Percentiles rank a stretch among this genome's conserved stretches.
Evolutionary conservation across 2,888 invertebrate species (phyloP).

Genomic region (Priocnemis perturbator): DNA sequence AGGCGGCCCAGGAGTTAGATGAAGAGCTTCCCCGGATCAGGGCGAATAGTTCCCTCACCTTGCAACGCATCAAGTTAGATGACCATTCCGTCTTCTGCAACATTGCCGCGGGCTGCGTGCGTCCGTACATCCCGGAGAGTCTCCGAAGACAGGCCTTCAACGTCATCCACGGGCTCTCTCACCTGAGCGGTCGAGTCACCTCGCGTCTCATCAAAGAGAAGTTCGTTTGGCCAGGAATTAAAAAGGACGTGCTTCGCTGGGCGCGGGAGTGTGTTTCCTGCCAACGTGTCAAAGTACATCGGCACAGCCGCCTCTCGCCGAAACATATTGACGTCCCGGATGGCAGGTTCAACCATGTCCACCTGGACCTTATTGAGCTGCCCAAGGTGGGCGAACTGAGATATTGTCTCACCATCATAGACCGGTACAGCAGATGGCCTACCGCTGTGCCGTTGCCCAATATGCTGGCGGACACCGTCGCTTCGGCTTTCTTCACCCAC

Average conservation of each 20-base stretch:
- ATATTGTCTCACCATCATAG: too few relatives aligned
- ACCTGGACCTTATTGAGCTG: too few relatives aligned
- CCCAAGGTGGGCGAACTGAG: too few relatives aligned
- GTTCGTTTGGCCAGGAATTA: too few relatives aligned
- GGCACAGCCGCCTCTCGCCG: constrained; percentile 38
- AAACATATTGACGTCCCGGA: constrained; percentile 18
- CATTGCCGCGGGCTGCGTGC: constrained; percentile 26
- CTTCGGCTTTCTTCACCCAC: too few relatives aligned
- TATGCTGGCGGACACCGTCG: too few relatives aligned
- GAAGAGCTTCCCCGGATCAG: not conserved
- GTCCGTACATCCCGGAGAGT: constrained; percentile 46
- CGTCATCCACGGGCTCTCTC: constrained; percentile 18
- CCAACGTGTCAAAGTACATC: constrained; percentile 52
- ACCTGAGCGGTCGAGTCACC: constrained; percentile 13
- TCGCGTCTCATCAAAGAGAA: constrained; percentile 14
- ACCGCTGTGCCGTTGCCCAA: too few relatives aligned
- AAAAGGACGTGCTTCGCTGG: too few relatives aligned
- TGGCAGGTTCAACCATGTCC: too few relatives aligned
- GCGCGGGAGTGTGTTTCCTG: constrained; percentile 48
- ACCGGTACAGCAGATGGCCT: too few relatives aligned
- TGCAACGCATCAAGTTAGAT: not conserved
- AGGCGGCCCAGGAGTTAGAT: not conserved
- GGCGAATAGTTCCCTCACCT: not conserved
- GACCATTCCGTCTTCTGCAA: constrained; percentile 44
- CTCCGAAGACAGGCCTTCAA: too few relatives aligned